Evolutionary conservation across 2,113 vertebrate genomes (phyloP), one percentile per base, ranked within the genome.

Genomic region (Amazona vittata): DNA sequence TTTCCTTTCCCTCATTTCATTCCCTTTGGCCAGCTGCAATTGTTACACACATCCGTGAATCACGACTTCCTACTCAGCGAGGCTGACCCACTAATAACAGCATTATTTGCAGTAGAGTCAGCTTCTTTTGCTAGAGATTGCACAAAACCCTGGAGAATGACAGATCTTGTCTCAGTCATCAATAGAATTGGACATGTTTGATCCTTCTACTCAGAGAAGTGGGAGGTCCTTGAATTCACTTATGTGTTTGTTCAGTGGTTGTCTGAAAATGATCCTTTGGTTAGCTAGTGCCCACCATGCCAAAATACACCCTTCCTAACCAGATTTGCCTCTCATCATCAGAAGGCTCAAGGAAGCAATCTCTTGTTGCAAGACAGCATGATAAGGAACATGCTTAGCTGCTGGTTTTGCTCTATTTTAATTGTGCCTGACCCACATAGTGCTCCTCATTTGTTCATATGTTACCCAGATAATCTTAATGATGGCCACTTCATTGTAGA

Each of bases 1-100:
- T 96, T 95, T 95, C 94, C 86, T 94, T 94, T 82, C 89, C 73
- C 49, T 73, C 50, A 1, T 49, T 55, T 41, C 63, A 37, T 24
- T 52, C 83, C 83, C 65, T 26, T 41, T 57, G 57, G 75, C 75
- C 91, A 82, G 3, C 53, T 64, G 8, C 70, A 20, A n/a, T 65
- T 19, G 55, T 70, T 88, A 28, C 29, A 8, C 35, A 47, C 35
- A 47, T 47, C 86, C 41, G 9, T 82, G 94, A 94, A 88, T 95
- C 94, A 94, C 1, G 12, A 55, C 75, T 90, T 82, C 83, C 86
- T 17, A 24, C 9, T 65, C 83, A 5, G 26, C 13, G 1, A 52
- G 80, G 19, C 50, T 79, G 76, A 79, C 67, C 88, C 91, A 62
- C 83, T 78, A 69, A 78, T n/a, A 60, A 35, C 80, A 73, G 64